phyloP scores from a whole-genome alignment of 2,113 vertebrate species.

The Silurus glanis region DNA sequence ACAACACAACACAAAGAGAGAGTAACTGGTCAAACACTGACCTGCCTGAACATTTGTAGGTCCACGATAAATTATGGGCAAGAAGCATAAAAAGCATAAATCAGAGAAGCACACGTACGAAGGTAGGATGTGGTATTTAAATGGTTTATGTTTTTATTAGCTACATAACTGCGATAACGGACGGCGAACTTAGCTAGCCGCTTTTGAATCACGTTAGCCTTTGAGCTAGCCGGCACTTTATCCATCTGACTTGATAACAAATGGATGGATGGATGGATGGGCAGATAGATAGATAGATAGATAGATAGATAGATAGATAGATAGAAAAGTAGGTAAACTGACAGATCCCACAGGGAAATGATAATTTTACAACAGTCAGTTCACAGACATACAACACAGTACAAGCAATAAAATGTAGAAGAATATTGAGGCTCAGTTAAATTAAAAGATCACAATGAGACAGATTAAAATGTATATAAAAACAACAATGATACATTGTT shows the following conservation, averaged over 20 bases:
- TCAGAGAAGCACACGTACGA: constrained; percentile 87
- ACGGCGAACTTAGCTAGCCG: background rate
- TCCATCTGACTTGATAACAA: background rate
- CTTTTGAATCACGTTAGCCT: background rate
- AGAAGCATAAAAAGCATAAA: constrained; percentile 95
- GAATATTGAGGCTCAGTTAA: too few species aligned
- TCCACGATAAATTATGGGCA: constrained; percentile 80
- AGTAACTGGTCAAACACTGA: constrained; percentile 20
- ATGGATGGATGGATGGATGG: too few species aligned
- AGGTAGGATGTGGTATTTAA: constrained; percentile 67
- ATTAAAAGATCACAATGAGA: too few species aligned
- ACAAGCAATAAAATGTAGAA: too few species aligned
- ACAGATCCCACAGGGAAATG: too few species aligned
- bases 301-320: too few species aligned
- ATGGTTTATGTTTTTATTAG: background rate
- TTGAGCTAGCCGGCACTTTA: background rate
- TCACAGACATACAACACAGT: too few species aligned
- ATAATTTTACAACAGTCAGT: too few species aligned
- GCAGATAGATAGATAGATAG: too few species aligned
- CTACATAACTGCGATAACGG: background rate
- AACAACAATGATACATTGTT: too few species aligned
- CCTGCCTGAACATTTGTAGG: background rate
- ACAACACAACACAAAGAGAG: constrained; percentile 53
- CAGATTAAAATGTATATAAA: too few species aligned
- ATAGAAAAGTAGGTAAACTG: too few species aligned